phyloP scores from a whole-genome alignment of 2,888 invertebrate genomes.

The Tetrapedia diversipes region DNA sequence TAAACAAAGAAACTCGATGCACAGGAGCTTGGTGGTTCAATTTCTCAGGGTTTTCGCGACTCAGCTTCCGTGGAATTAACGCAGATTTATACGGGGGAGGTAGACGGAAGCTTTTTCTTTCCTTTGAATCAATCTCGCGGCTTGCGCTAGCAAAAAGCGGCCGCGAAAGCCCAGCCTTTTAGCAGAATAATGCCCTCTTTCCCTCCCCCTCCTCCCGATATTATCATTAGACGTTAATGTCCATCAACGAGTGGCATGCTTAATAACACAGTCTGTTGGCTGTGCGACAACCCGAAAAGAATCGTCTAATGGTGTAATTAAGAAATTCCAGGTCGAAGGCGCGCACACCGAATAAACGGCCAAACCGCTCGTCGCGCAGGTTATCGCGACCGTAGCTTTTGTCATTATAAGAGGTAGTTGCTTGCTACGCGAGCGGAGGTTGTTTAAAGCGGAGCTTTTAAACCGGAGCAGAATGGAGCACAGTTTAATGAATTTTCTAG shows the following conservation, averaged over 20 bases:
- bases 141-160: conserved; percentile 12
- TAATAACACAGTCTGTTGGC: conserved; percentile 48
- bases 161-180: conserved; percentile 3
- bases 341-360: not conserved
- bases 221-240: conserved; percentile 45
- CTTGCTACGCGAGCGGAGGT: conserved; percentile 35
- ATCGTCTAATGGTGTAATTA: conserved; percentile 63
- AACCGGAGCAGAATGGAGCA: conserved; percentile 2
- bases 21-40: not conserved
- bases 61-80: conserved; percentile 3
- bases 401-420: conserved; percentile 28
- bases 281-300: conserved; percentile 37
- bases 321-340: conserved; percentile 48
- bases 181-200: conserved; percentile 16
- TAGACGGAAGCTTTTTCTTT: not conserved
- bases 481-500: conserved; percentile 12
- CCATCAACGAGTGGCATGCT: conserved; percentile 30
- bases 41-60: not conserved
- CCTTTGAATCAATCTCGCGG: conserved; percentile 3
- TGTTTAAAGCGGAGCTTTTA: conserved; percentile 48
- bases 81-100: not conserved
- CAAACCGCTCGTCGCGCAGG: conserved; percentile 49
- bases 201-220: not conserved
- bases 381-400: conserved; percentile 50
- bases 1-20: conserved; percentile 2